Base-by-base conservation (phyloP, 2,888 invertebrate species). In the Atrina japonica region DNA sequence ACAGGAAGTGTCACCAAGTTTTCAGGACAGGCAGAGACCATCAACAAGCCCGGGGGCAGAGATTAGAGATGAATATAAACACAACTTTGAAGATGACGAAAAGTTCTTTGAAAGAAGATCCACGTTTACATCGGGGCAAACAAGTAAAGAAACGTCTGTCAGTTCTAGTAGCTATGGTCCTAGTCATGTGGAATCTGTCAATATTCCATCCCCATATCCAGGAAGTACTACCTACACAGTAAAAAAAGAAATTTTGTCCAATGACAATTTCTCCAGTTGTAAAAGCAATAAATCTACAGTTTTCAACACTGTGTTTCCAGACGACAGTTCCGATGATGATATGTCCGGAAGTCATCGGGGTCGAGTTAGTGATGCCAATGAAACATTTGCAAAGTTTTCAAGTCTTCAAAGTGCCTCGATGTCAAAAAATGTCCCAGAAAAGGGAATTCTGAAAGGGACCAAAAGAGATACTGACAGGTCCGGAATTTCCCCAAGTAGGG, bases 371-470 rank as follows among this genome's bases (percentile, higher is more conserved):
- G 64, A 64, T 64, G 64, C 52, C 27, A 64, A 64, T 64, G 29
- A 64, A 40, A 64, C 64, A 18, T 64, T 64, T 52, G 53, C 41
- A 35, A 53, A 64, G 25, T 64, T 64, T 27, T 64, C 64, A n/a
- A 61, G 61, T 61, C 49, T 61, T 7, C 16, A 35, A 35, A 35
- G 35, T 35, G 35, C 35, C 35, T 35, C 35, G 5, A 11, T 35
- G 11, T 11, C 5, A 35, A 5, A 11, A 35, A 7, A 5, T 35
- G 35, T 35, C 35, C 35, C 35, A 35, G 35, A 35, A 11, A 35
- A 35, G 35, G 35, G 35, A 35, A 35, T 35, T 35, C 35, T 35
- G 6, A 35, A 35, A 11, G 5, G 6, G 11, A 35, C 6, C 35
- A 35, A 35, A 11, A 35, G 35, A 35, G 35, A 35, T 7, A 35